Percentiles rank a stretch among this genome's conserved stretches.
Conservation (phyloP, 1,140 invertebrate genomes). For the Lasaia peninsularis region DNA sequence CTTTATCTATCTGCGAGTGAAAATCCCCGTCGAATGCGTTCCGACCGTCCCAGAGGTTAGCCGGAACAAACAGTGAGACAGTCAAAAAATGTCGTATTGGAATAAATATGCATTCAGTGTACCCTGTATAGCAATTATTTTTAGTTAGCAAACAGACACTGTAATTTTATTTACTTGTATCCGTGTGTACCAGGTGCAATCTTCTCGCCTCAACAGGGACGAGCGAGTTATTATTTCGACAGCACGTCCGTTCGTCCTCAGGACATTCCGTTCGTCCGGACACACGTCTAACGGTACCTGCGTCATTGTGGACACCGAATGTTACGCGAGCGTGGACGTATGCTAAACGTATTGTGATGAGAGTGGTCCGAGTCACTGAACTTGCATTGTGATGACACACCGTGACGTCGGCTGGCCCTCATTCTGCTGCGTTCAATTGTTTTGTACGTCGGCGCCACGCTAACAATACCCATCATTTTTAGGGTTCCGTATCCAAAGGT, state of each 20-base stretch:
- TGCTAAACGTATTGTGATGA: constrained; percentile 13
- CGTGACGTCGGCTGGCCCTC: neutral
- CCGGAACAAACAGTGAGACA: too few species aligned
- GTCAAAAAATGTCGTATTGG: too few species aligned
- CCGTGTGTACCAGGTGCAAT: too few species aligned
- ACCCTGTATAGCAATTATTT: too few species aligned
- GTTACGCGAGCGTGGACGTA: neutral
- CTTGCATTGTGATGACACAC: constrained; percentile 13
- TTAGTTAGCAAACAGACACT: too few species aligned
- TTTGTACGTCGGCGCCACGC: neutral
- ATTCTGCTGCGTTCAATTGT: constrained; percentile 5
- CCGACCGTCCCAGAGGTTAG: too few species aligned
- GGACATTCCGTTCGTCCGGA: constrained; percentile 20
- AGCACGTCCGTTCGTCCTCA: constrained; percentile 23
- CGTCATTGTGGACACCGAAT: constrained; percentile 15
- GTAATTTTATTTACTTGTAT: too few species aligned
- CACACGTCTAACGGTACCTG: constrained; percentile 22
- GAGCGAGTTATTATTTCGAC: constrained; percentile 27
- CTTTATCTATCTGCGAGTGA: too few species aligned
- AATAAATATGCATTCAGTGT: too few species aligned
- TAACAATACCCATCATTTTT: neutral
- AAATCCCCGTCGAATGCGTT: too few species aligned
- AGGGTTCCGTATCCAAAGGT: too few species aligned
- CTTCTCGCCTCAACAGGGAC: constrained; percentile 19
- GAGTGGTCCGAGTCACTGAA: constrained; percentile 10